Evolutionary conservation across 2,113 vertebrate species (phyloP).

Genomic region (Daubentonia madagascariensis): DNA sequence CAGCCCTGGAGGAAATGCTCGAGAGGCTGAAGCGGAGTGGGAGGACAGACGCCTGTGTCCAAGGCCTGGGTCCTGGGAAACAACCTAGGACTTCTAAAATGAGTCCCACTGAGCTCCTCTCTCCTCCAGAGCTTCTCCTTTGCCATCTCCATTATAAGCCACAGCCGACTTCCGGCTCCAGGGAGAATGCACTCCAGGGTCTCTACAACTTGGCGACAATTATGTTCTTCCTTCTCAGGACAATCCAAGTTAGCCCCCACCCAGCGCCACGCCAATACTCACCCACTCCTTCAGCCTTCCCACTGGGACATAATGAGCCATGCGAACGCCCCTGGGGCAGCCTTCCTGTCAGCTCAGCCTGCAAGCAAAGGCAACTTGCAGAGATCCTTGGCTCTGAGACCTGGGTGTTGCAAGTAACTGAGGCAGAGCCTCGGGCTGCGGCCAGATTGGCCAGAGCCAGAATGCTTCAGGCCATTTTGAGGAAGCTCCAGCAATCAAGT

Average conservation of each 20-base stretch:
- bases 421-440: neutral
- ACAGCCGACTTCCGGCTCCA: neutral
- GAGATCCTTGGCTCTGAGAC: neutral
- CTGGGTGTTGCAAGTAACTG: neutral
- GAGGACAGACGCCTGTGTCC: neutral
- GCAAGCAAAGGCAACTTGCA: neutral
- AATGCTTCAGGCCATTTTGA: neutral
- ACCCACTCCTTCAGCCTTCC: neutral
- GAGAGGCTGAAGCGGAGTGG: no score
- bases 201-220: neutral
- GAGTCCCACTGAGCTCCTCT: neutral
- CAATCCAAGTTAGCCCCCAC: accelerated
- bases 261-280: neutral
- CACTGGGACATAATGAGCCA: neutral
- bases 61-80: neutral
- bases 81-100: neutral
- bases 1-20: neutral
- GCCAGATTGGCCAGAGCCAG: neutral
- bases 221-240: neutral
- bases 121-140: neutral
- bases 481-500: neutral
- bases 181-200: no score
- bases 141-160: neutral
- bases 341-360: neutral
- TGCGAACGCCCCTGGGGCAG: accelerated